Evolutionary conservation across 2,797 vertebrate genomes (phyloP).

Genomic region (Austrolebias charrua): DNA sequence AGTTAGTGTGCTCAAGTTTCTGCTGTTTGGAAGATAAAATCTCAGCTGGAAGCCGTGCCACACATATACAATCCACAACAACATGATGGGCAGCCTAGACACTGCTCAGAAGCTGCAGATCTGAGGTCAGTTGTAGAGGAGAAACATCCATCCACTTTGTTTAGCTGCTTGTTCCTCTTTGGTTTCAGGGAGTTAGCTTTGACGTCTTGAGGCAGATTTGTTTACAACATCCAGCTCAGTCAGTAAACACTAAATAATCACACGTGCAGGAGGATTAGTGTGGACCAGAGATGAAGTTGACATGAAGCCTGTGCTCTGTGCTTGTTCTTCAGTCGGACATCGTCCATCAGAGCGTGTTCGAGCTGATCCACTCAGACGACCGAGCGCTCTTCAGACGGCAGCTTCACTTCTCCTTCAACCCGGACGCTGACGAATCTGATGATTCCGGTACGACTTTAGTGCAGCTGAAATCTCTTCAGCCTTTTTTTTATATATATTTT

Average conservation of each 20-base stretch:
- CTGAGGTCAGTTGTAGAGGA: not conserved
- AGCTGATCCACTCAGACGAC: constrained; percentile 83
- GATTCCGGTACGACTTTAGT: constrained; percentile 38
- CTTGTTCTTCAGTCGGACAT: constrained; percentile 77
- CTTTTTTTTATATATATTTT: no score
- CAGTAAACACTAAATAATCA: no score
- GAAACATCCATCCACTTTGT: not conserved
- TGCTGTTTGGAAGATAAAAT: not conserved
- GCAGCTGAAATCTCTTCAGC: no score
- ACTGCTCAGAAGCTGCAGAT: constrained; percentile 10
- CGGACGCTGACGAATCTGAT: constrained; percentile 21
- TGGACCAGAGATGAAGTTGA: no score
- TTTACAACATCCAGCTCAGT: no score
- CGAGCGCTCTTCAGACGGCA: constrained; percentile 76
- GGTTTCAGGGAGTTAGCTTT: no score
- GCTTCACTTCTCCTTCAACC: constrained; percentile 75
- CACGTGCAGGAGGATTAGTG: no score
- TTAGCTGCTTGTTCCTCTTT: no score
- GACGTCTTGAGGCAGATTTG: no score
- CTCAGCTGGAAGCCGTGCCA: not conserved
- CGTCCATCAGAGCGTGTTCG: constrained; percentile 82
- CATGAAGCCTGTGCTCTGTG: not conserved
- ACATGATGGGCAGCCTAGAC: constrained; percentile 24
- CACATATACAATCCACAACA: constrained; percentile 14
- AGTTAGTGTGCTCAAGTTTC: not conserved